A percentile compares a stretch with the other conserved stretches of the same genome.
phyloP scores from a whole-genome alignment of 2,113 vertebrate species.

The Odocoileus virginianus region DNA sequence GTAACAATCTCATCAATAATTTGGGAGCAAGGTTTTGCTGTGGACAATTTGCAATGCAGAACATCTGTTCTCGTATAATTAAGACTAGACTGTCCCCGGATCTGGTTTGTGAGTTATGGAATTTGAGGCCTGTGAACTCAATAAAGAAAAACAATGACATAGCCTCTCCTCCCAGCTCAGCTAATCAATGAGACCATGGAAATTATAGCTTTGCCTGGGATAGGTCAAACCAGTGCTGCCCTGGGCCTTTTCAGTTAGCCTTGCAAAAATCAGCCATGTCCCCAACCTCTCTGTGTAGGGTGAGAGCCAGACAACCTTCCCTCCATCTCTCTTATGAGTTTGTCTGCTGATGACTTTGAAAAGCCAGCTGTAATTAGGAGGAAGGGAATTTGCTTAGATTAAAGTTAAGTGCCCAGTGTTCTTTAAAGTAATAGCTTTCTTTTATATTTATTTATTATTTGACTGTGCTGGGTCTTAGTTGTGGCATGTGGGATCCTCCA shows the following conservation, averaged over 20 bases:
- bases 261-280: neutral
- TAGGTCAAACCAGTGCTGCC: neutral
- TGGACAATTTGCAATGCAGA: conserved; percentile 36
- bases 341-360: conserved; percentile 7
- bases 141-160: conserved; percentile 40
- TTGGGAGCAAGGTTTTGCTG: neutral
- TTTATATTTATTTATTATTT: neutral
- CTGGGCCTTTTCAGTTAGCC: neutral
- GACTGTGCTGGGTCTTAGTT: neutral
- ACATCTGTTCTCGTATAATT: conserved; percentile 46
- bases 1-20: conserved; percentile 35
- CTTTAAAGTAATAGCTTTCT: neutral
- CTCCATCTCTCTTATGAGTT: neutral
- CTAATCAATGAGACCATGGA: neutral
- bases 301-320: neutral
- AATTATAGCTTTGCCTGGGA: neutral
- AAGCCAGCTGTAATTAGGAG: neutral
- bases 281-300: neutral
- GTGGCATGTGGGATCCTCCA: neutral
- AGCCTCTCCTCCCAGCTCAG: neutral
- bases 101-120: conserved; percentile 49
- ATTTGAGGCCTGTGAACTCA: neutral
- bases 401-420: neutral
- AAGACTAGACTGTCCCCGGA: neutral
- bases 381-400: neutral